These are phyloP conservation scores for Phrynocephalus vlangalii DNA, from an alignment of 2,797 vertebrate species.

Conservation along the genomic window DNA sequence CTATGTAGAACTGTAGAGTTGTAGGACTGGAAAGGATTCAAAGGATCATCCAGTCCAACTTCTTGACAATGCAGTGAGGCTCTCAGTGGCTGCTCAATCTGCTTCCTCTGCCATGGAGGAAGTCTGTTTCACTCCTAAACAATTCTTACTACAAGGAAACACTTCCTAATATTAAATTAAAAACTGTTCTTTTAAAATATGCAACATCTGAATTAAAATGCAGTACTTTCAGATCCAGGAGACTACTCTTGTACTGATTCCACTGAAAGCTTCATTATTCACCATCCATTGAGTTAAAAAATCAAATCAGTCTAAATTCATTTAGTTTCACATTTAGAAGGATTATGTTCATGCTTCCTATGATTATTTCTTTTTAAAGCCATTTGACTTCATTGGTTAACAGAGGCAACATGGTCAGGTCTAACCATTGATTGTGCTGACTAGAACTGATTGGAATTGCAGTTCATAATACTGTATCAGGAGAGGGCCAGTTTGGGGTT, in stretches of 20 bases:
- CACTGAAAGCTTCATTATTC: neutral
- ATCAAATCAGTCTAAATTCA: neutral
- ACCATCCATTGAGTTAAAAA: neutral
- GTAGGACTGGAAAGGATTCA: neutral
- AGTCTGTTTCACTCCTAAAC: no score
- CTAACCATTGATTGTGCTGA: no score
- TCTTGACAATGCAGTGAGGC: no score
- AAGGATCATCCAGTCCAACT: neutral
- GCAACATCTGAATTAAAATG: neutral
- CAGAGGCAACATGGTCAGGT: neutral
- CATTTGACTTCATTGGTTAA: neutral
- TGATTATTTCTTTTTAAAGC: neutral
- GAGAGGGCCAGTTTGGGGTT: no score
- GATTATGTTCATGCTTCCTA: neutral
- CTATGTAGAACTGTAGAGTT: no score
- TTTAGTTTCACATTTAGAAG: neutral
- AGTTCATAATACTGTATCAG: neutral
- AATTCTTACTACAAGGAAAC: no score
- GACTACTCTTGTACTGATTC: neutral
- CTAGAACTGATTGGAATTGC: neutral
- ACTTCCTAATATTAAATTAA: no score
- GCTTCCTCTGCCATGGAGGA: no score
- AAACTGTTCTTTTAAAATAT: neutral
- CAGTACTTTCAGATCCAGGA: neutral
- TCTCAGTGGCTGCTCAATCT: no score